Percentiles rank a stretch among this genome's conserved stretches.
Evolutionary conservation across 2,888 invertebrate genomes (phyloP).

Genomic region (Synergus gifuensis): DNA sequence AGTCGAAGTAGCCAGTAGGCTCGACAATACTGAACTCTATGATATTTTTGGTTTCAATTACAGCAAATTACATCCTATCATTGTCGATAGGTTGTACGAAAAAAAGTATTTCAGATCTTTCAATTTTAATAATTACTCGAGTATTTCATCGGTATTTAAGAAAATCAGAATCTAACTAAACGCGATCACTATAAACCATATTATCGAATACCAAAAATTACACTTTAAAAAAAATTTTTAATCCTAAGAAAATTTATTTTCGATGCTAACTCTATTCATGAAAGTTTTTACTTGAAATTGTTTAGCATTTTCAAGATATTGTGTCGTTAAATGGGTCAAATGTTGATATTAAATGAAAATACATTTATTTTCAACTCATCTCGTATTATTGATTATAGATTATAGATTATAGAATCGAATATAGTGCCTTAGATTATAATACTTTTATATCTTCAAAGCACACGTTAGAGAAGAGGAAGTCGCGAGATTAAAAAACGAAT

Average conservation of each 20-base stretch:
- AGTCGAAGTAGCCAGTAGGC: conserved; percentile 26
- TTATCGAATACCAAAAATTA: not conserved
- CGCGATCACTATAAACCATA: not conserved
- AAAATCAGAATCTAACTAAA: not conserved
- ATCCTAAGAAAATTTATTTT: not conserved
- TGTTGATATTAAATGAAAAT: not conserved
- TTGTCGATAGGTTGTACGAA: not conserved
- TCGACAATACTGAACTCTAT: conserved; percentile 39
- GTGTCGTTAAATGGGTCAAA: not conserved
- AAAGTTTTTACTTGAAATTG: too few relatives aligned
- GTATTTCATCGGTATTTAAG: conserved; percentile 9
- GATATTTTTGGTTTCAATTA: conserved; percentile 35
- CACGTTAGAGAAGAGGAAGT: not conserved
- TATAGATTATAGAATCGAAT: conserved; percentile 1
- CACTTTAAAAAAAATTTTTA: not conserved
- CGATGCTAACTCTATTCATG: not conserved
- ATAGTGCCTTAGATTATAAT: not conserved
- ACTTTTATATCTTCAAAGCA: conserved; percentile 1
- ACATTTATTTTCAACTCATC: not conserved
- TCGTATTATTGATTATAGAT: not conserved
- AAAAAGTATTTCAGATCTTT: not conserved
- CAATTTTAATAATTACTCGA: not conserved
- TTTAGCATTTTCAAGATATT: not conserved
- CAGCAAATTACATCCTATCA: not conserved
- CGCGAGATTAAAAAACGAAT: not conserved